Percentiles rank a stretch among this genome's conserved stretches.
Evolutionary conservation across 37 sponge, comb jelly and placozoan genomes (phyloP).

Genomic region (Beroe ovata): DNA sequence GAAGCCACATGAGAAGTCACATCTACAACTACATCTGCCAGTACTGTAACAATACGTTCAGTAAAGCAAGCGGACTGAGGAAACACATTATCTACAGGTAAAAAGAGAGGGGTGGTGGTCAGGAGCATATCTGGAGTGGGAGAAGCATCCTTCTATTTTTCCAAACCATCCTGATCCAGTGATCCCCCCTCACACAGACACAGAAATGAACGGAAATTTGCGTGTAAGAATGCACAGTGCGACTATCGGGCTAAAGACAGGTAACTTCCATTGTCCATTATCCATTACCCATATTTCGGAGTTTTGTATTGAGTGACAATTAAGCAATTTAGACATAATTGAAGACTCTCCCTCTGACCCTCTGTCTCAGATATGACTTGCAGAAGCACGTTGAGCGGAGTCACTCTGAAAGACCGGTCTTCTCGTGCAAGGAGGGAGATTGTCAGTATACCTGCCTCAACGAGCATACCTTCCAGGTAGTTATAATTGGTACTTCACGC

Average conservation of each 20-base stretch:
- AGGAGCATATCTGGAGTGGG: too few relatives aligned
- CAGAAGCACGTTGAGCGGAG: conserved; percentile 19
- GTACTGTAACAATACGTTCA: conserved; percentile 47
- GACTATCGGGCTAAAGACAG: conserved; percentile 32
- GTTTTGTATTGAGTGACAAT: too few relatives aligned
- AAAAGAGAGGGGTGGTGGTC: too few relatives aligned
- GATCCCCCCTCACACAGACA: too few relatives aligned
- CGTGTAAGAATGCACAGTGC: conserved; percentile 3
- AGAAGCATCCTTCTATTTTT: too few relatives aligned
- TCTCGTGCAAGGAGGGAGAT: conserved; percentile 28
- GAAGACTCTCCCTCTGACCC: too few relatives aligned
- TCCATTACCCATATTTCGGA: too few relatives aligned
- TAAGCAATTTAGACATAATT: too few relatives aligned
- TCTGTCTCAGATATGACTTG: conserved; percentile 3
- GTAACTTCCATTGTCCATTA: too few relatives aligned
- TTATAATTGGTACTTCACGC: too few relatives aligned
- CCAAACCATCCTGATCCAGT: too few relatives aligned
- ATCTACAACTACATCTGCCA: conserved; percentile 43
- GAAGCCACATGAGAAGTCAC: conserved; percentile 10
- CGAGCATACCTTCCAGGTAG: conserved; percentile 13
- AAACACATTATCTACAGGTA: conserved; percentile 31
- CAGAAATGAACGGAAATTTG: conserved; percentile 38
- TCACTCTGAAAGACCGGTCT: neutral
- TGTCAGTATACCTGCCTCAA: conserved; percentile 41
- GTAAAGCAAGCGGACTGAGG: conserved; percentile 32